Evolutionary conservation across 2,113 vertebrate species (phyloP).

Genomic region (Cebidichthys violaceus): DNA sequence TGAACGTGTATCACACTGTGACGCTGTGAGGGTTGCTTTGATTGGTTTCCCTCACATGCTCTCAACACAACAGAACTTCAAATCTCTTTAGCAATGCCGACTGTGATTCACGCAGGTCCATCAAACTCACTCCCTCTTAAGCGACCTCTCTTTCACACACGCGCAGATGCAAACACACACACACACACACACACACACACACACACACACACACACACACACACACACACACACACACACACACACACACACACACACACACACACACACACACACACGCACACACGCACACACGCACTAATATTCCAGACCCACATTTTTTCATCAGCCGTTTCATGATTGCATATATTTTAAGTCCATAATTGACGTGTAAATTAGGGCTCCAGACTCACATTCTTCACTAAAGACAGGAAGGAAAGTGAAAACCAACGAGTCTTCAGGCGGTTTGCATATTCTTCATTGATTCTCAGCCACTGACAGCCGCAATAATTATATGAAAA

Average conservation of each 20-base stretch:
- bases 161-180: background rate
- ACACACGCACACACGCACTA: background rate
- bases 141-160: background rate
- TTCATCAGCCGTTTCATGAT: slow-evolving; percentile 20
- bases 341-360: slow-evolving; percentile 49
- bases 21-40: background rate
- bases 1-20: slow-evolving; percentile 1
- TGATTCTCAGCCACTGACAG: background rate
- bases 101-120: background rate
- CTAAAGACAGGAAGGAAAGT: slow-evolving; percentile 18
- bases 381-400: slow-evolving; percentile 28
- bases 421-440: slow-evolving; percentile 37
- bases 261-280: slow-evolving; percentile 3
- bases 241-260: background rate
- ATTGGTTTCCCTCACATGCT: background rate
- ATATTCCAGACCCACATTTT: slow-evolving; percentile 8
- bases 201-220: background rate
- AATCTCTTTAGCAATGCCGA: background rate
- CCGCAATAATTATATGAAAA: slow-evolving; percentile 21
- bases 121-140: background rate
- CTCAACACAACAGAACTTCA: background rate
- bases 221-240: background rate
- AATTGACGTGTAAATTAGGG: slow-evolving; percentile 27
- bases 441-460: slow-evolving; percentile 46
- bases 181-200: background rate